Percentiles rank a stretch among this genome's conserved stretches.
These are phyloP conservation scores for Sebastes taczanowskii DNA, from an alignment of 2,797 vertebrate genomes.

Conservation along the genomic window DNA sequence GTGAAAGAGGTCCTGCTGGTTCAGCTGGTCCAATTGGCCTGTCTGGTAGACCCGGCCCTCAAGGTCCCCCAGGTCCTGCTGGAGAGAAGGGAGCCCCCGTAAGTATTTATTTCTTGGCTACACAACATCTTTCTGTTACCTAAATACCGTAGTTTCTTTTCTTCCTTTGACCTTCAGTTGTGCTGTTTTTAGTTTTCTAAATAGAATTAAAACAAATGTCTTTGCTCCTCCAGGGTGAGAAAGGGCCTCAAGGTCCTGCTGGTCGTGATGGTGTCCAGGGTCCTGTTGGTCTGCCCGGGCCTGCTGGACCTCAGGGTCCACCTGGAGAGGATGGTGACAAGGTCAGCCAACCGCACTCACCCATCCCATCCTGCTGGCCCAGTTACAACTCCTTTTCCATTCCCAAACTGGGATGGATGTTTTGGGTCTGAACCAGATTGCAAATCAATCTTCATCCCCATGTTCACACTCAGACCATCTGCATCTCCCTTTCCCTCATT, in stretches of 20 bases:
- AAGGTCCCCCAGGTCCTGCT: constrained; percentile 95
- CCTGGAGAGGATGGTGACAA: constrained; percentile 99
- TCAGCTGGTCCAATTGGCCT: constrained; percentile 93
- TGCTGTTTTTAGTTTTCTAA: not conserved
- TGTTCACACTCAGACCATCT: constrained; percentile 55
- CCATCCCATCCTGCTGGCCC: not conserved
- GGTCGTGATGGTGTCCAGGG: constrained; percentile 97
- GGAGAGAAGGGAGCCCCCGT: constrained; percentile 98
- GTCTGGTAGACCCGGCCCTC: constrained; percentile 93
- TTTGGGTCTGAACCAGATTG: constrained; percentile 21
- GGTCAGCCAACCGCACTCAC: constrained; percentile 75
- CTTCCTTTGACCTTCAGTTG: not conserved
- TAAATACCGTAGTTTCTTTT: not conserved
- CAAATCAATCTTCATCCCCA: constrained; percentile 51
- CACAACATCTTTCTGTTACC: not conserved
- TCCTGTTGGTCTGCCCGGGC: constrained; percentile 95
- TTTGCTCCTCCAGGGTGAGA: constrained; percentile 88
- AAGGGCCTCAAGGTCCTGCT: constrained; percentile 95
- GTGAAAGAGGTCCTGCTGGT: constrained; percentile 94
- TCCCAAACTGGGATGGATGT: not conserved
- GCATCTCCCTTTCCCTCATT: constrained; percentile 28
- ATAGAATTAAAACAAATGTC: not conserved
- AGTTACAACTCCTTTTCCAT: not conserved
- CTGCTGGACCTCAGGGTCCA: constrained; percentile 94
- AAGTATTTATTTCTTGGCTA: constrained; percentile 66